A percentile compares a stretch with the other conserved stretches of the same genome.
Conservation (phyloP, 1,140 invertebrate genomes). For the Glossosoma conforme region DNA sequence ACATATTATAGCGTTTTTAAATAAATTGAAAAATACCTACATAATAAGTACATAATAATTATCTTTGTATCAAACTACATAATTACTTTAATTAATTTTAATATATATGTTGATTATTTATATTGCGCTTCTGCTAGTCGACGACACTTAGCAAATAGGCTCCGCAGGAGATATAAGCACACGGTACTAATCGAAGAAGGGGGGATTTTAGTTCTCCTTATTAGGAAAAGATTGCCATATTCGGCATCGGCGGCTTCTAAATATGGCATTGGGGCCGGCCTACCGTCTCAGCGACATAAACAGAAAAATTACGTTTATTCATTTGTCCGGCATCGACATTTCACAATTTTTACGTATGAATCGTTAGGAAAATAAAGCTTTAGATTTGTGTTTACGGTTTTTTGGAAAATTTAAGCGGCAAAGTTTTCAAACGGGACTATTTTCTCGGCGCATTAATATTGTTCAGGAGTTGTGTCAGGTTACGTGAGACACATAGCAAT, state of each 20-base stretch:
- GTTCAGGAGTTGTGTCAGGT: conserved; percentile 33
- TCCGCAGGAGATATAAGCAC: conserved; percentile 11
- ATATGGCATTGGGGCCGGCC: conserved; percentile 68
- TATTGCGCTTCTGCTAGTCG: too few species aligned
- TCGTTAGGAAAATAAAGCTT: conserved; percentile 5
- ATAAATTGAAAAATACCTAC: too few species aligned
- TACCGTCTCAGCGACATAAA: conserved; percentile 37
- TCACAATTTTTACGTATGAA: not conserved
- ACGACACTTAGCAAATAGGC: conserved; percentile 22
- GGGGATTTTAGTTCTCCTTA: conserved; percentile 65
- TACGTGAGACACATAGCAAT: conserved; percentile 32
- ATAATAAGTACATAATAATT: too few species aligned
- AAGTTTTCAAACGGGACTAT: conserved; percentile 24
- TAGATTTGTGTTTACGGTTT: too few species aligned
- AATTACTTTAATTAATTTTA: too few species aligned
- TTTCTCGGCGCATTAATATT: conserved; percentile 26
- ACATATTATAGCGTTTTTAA: too few species aligned
- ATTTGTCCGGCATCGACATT: conserved; percentile 10
- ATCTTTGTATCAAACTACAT: too few species aligned
- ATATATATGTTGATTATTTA: too few species aligned
- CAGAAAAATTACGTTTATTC: conserved; percentile 16
- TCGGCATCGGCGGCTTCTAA: conserved; percentile 67
- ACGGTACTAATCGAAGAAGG: conserved; percentile 50
- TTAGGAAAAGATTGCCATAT: conserved; percentile 67
- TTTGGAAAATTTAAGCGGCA: too few species aligned